phyloP scores from a whole-genome alignment of 2,113 vertebrate species.

The Chaetodon auriga region DNA sequence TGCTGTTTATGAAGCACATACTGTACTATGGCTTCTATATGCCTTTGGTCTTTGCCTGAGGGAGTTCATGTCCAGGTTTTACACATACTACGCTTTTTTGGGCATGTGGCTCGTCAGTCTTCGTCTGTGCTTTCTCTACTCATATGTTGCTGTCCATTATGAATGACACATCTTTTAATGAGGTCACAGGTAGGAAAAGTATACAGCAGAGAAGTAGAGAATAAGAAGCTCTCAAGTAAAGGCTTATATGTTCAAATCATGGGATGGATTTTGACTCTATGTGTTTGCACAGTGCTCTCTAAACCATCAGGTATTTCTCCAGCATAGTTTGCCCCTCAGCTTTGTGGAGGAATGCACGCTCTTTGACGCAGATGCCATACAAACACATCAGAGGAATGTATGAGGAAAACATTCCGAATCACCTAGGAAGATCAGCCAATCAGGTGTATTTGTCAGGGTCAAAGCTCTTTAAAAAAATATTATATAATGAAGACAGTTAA shows the following conservation, averaged over 20 bases:
- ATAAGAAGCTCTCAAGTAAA: background rate
- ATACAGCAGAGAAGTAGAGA: background rate
- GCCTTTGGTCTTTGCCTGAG: background rate
- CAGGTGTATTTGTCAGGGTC: background rate
- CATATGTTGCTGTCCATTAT: background rate
- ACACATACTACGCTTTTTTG: background rate
- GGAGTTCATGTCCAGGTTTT: background rate
- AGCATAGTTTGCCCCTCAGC: background rate
- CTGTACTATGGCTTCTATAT: background rate
- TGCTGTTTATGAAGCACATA: conserved; percentile 3
- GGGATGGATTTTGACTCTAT: background rate
- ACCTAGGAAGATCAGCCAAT: conserved; percentile 3
- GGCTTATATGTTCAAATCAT: background rate
- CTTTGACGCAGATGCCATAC: conserved; percentile 9
- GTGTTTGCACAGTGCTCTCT: background rate
- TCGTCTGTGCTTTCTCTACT: background rate
- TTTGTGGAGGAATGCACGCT: conserved; percentile 37
- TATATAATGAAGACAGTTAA: conserved; percentile 27
- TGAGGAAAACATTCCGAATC: background rate
- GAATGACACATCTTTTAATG: conserved; percentile 3
- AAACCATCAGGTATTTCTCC: background rate
- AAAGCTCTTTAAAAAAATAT: conserved; percentile 13
- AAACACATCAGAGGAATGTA: background rate
- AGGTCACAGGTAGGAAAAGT: conserved; percentile 20
- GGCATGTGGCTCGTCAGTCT: background rate